Evolutionary conservation across 2,113 vertebrate species (phyloP), one percentile per base, ranked within the genome.

Genomic region (Tretioscincus oriximinensis): DNA sequence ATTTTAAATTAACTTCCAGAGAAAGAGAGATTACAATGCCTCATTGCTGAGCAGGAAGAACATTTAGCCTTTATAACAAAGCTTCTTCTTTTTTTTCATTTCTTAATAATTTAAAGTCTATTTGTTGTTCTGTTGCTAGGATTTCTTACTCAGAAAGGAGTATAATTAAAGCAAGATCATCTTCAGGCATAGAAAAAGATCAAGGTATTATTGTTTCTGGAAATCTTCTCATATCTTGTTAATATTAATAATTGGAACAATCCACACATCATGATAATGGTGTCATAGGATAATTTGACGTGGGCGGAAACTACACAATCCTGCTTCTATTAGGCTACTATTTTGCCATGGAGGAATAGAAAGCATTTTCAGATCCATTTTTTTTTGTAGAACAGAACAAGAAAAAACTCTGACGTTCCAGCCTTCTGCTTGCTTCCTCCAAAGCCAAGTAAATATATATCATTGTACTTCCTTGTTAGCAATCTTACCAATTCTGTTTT

Each of bases 81-180:
- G 18, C 28, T 14, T 64, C 7, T 16, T 80, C 65, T 85, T 85
- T 69, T 21, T 65, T 9, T 68, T 86, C 85, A 77, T 84, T 87
- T 89, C 58, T 35, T 20, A 54, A 88, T 94, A 51, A 91, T 54
- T 5, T 78, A 85, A 80, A 87, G 75, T 85, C n/a, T 83, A 1
- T 90, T 41, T 93, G 35, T 31, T 88, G n/a, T 93, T 93, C 72
- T 58, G 77, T 92, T 90, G 77, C 64, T 91, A 96, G 95, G 94
- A 88, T 86, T 88, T 81, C 76, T 86, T 92, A 87, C 71, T 20
- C 83, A 80, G 86, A 91, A 78, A 87, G 86, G 63, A 51, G 0
- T 3, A 88, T 24, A 49, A 60, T 47, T 72, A 94, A 93, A 73
- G 77, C 88, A 49, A 91, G 77, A 2, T 78, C 73, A 81, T 89